Base-by-base conservation (phyloP, 2,797 vertebrate species). In the Catostomus latipinnis region DNA sequence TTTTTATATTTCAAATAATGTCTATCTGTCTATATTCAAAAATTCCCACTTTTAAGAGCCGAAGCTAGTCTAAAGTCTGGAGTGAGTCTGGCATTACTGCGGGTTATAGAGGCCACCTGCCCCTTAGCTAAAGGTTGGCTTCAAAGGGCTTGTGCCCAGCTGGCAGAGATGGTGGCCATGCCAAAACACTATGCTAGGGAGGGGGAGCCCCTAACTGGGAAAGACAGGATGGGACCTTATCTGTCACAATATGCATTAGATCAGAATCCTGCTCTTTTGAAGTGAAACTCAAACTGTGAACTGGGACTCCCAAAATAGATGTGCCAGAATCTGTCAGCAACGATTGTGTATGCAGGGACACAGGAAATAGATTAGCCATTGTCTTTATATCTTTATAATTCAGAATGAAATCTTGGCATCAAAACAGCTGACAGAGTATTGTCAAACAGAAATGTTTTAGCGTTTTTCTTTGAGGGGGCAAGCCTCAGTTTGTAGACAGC, bases 241-340 rank as follows among this genome's bases (percentile, higher is more conserved):
- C 73, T 86, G 84, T 86, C 77, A 79, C 76, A 74, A 84, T 83
- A 84, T 74, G 71, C 16, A 18, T 65, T n/a, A 80, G 71, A 82
- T 82, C 77, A 84, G 72, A 81, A 22, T 67, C 63, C 67, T 69
- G 75, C 53, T 75, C 70, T 63, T 81, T 76, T 74, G 74, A 18
- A 69, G 49, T 45, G 52, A 75, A 69, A 80, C 11, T 49, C 7
- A 70, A 53, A 63, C 79, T 58, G 70, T 80, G 74, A 73, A 62
- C 50, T 71, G 18, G 63, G 53, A 46, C 7, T 58, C 18, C 66
- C 6, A 45, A 52, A 71, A 60, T 45, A 46, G 43, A 34, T n/a
- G 43, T 65, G 43, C 60, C 43, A 34, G 22, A 43, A 62, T 62
- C 60, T 34, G 18, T 34, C 34, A 63, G 6, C 1, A 2, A 45